These are phyloP conservation scores for Epizoanthus illoricatus DNA, from an alignment of 92 coral and sea anemone species.

Conservation along the genomic window DNA sequence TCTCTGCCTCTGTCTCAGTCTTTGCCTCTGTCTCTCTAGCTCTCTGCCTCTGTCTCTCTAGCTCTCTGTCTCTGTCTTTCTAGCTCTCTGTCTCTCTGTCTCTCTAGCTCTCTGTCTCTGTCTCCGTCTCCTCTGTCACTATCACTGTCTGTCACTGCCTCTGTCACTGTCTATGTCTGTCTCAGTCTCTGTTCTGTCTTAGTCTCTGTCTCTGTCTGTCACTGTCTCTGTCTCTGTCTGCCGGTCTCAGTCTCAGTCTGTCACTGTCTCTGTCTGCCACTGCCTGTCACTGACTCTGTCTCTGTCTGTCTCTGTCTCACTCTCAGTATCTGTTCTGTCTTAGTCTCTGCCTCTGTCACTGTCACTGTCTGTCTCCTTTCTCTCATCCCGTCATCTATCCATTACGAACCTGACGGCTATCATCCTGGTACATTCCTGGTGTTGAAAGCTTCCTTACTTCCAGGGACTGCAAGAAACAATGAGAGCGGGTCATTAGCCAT, in stretches of 20 bases:
- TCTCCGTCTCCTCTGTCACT: background rate
- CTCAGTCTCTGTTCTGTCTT: background rate
- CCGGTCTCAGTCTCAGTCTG: background rate
- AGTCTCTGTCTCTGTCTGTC: background rate
- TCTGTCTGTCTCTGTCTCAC: too few species aligned
- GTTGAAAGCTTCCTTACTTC: conserved; percentile 77
- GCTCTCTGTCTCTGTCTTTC: background rate
- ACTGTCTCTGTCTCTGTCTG: background rate
- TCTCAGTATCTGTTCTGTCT: background rate
- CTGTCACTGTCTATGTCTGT: background rate
- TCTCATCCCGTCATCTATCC: background rate
- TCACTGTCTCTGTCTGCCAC: background rate
- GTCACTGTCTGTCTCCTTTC: background rate
- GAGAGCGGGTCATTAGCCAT: background rate
- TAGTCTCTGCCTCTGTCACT: background rate
- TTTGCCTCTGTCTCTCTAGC: background rate
- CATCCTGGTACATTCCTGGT: conserved; percentile 77
- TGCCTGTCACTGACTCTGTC: background rate
- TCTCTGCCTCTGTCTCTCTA: background rate
- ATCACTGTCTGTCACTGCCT: too few species aligned
- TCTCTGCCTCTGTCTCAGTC: background rate
- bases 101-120: background rate
- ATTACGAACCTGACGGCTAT: conserved; percentile 50
- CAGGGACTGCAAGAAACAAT: conserved; percentile 53
- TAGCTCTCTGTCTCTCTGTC: background rate